Conservation (phyloP, 1,140 invertebrate genomes). For the Laodelphax striatellus region DNA sequence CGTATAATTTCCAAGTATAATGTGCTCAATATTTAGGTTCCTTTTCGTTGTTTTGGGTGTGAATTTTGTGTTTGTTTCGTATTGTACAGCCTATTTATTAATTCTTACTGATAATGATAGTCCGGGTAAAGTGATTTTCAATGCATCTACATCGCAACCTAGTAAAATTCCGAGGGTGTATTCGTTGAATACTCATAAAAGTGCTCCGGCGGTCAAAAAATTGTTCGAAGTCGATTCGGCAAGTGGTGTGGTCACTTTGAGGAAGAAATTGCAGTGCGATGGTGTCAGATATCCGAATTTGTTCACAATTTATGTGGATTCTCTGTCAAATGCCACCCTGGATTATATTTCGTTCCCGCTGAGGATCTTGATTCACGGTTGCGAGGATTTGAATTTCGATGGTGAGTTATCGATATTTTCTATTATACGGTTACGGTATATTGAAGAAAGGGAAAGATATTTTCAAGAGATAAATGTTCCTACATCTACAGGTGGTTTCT, state of each 20-base stretch:
- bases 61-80: not conserved
- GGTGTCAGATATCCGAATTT: conserved; percentile 70
- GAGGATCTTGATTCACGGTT: conserved; percentile 65
- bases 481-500: too few species aligned
- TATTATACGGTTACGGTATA: not conserved
- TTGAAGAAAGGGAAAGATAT: too few species aligned
- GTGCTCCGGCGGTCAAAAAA: conserved; percentile 66
- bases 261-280: conserved; percentile 59
- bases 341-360: conserved; percentile 75
- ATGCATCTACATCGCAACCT: conserved; percentile 62
- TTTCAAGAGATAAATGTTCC: too few species aligned
- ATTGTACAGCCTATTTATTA: conserved; percentile 43
- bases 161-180: conserved; percentile 44
- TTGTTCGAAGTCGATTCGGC: conserved; percentile 61
- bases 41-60: conserved; percentile 2
- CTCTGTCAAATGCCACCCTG: conserved; percentile 64
- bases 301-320: conserved; percentile 77
- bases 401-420: conserved; percentile 17
- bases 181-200: conserved; percentile 57
- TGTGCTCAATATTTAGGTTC: conserved; percentile 4
- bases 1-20: not conserved
- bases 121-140: conserved; percentile 58
- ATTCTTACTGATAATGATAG: conserved; percentile 53
- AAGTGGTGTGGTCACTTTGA: conserved; percentile 60
- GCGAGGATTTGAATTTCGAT: conserved; percentile 29